Percentiles rank a stretch among this genome's conserved stretches.
phyloP scores from a whole-genome alignment of 2,797 vertebrate species.

The Glyptemys insculpta region DNA sequence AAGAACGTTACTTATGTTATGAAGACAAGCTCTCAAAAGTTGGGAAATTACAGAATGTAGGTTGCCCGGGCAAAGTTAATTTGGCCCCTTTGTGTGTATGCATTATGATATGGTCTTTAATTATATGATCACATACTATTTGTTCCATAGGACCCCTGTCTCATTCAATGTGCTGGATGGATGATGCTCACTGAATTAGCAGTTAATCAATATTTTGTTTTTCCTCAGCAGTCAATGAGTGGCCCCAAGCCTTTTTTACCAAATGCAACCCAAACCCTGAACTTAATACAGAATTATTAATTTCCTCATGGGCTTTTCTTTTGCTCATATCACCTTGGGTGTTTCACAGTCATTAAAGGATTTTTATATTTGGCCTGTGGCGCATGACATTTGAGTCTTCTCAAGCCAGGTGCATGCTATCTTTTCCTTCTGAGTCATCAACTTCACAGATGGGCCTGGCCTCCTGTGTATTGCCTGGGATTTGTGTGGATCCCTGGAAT shows the following conservation, averaged over 20 bases:
- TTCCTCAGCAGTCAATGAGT: slow-evolving; percentile 63
- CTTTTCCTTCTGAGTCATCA: slow-evolving; percentile 66
- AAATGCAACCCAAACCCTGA: slow-evolving; percentile 70
- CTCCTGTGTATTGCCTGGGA: slow-evolving; percentile 3
- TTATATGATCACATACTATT: neutral
- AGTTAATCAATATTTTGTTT: slow-evolving; percentile 70
- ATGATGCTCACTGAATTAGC: slow-evolving; percentile 54
- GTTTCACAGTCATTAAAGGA: slow-evolving; percentile 71
- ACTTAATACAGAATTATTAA: slow-evolving; percentile 78
- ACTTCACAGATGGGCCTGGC: slow-evolving; percentile 68
- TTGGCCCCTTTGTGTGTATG: neutral
- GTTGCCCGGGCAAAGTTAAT: neutral
- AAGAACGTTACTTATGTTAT: neutral
- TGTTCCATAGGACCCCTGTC: neutral
- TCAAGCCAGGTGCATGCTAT: slow-evolving; percentile 57
- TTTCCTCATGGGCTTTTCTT: slow-evolving; percentile 74
- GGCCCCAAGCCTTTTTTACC: slow-evolving; percentile 75
- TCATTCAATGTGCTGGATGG: slow-evolving; percentile 20
- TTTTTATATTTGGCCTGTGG: slow-evolving; percentile 77
- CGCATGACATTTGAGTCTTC: slow-evolving; percentile 62
- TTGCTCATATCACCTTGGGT: slow-evolving; percentile 64
- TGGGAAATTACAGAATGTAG: neutral
- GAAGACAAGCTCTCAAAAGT: neutral
- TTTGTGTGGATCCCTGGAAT: neutral
- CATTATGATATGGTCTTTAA: neutral